Evolutionary conservation across 2,113 vertebrate genomes (phyloP).

Genomic region (Erythrocebus patas): DNA sequence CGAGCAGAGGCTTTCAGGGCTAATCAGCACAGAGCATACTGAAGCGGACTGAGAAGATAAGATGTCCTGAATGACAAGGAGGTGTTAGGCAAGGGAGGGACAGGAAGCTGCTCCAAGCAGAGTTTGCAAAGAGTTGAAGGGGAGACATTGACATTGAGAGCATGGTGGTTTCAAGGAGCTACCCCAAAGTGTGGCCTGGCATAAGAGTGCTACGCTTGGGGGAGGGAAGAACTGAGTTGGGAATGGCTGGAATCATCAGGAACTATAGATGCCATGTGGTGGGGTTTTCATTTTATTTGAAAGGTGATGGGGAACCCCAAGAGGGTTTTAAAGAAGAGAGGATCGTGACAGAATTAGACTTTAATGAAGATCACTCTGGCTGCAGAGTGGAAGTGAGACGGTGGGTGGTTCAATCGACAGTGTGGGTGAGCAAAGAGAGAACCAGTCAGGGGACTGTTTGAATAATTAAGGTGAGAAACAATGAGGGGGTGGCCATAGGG

Average conservation of each 20-base stretch:
- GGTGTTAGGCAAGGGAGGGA: not conserved
- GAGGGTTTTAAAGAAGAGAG: not conserved
- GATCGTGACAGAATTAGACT: not conserved
- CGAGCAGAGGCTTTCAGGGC: not conserved
- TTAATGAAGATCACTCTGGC: not conserved
- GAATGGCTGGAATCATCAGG: not conserved
- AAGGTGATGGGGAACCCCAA: not conserved
- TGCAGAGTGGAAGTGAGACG: not conserved
- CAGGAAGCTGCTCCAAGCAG: not conserved
- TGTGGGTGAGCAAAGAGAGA: not conserved
- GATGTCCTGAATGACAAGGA: not conserved
- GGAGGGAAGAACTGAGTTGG: not conserved
- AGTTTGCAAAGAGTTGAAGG: not conserved
- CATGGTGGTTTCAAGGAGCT: not conserved
- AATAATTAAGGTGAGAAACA: not conserved
- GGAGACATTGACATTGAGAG: not conserved
- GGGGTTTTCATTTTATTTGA: not conserved
- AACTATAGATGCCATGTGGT: not conserved
- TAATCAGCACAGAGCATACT: fast-evolving
- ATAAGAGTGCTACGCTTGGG: not conserved
- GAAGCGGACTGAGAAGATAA: not conserved
- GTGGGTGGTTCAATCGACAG: not conserved
- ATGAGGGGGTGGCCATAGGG: not conserved
- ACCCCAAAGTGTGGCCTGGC: not conserved
- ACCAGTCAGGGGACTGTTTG: not conserved